Percentiles rank a stretch among this genome's conserved stretches.
These are phyloP conservation scores for Rhodophaea formosa DNA, from an alignment of 2,888 invertebrate genomes.

Conservation along the genomic window DNA sequence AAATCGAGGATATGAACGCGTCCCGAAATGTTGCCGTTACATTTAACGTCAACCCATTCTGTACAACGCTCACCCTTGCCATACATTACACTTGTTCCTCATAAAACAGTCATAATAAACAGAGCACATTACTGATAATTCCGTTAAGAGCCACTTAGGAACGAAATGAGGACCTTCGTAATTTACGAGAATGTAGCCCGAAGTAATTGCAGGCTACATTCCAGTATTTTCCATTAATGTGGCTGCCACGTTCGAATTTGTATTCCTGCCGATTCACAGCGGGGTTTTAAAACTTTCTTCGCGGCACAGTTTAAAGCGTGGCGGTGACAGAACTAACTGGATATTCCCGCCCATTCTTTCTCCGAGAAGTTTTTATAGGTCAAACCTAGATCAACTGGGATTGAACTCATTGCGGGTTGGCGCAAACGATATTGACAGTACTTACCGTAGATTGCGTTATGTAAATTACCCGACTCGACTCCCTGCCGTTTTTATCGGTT, in stretches of 20 bases:
- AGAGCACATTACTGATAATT: constrained; percentile 31
- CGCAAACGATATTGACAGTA: constrained; percentile 42
- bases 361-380: constrained; percentile 69
- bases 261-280: constrained; percentile 60
- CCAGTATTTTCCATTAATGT: constrained; percentile 43
- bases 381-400: constrained; percentile 70
- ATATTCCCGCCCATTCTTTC: constrained; percentile 65
- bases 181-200: constrained; percentile 42
- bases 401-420: constrained; percentile 47
- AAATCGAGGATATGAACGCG: background rate
- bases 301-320: constrained; percentile 60
- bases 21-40: background rate
- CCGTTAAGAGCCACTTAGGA: constrained; percentile 34
- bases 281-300: constrained; percentile 68
- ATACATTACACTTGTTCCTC: background rate
- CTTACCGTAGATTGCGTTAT: constrained; percentile 36
- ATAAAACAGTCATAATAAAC: constrained; percentile 1
- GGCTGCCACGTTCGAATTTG: constrained; percentile 55
- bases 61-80: background rate
- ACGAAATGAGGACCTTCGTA: constrained; percentile 33
- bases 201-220: constrained; percentile 49
- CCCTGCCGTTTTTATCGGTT: constrained; percentile 2
- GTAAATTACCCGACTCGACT: constrained; percentile 28
- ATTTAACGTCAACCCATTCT: background rate
- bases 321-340: constrained; percentile 66